Evolutionary conservation across 2,888 invertebrate species (phyloP).

Genomic region (Tetragonisca angustula): DNA sequence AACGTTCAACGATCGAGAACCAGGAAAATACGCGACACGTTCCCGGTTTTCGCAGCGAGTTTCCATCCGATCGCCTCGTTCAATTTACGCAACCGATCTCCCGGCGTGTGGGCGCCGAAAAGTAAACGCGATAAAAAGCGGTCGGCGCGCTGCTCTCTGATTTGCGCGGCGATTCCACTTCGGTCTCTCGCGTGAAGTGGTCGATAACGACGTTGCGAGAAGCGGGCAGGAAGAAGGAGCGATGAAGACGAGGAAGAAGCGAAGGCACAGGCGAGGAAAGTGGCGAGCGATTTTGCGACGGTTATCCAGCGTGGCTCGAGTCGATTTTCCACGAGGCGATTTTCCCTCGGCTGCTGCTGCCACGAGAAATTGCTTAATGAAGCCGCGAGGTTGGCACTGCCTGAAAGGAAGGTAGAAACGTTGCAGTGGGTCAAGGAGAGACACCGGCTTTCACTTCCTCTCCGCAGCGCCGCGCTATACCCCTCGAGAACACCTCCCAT

Average conservation of each 20-base stretch:
- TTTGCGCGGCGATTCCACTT: not conserved
- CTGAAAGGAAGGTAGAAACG: slow-evolving; percentile 84
- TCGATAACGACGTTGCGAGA: not conserved
- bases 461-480: slow-evolving; percentile 75
- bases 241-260: not conserved
- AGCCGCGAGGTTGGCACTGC: slow-evolving; percentile 79
- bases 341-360: slow-evolving; percentile 57
- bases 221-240: too few relatives aligned
- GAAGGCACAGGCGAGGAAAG: slow-evolving; percentile 13
- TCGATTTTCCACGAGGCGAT: slow-evolving; percentile 65
- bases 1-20: not conserved
- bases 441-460: slow-evolving; percentile 84
- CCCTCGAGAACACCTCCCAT: slow-evolving; percentile 65
- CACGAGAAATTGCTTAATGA: slow-evolving; percentile 83
- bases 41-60: slow-evolving; percentile 35
- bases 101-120: slow-evolving; percentile 49
- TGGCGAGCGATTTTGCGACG: not conserved
- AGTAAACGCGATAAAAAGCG: slow-evolving; percentile 43
- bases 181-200: too few relatives aligned
- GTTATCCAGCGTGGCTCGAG: not conserved
- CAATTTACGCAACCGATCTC: slow-evolving; percentile 50
- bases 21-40: not conserved
- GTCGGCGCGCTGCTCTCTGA: slow-evolving; percentile 27
- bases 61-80: slow-evolving; percentile 32
- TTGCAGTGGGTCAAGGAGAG: slow-evolving; percentile 84